Evolutionary conservation across 2,888 invertebrate genomes (phyloP).

Genomic region (Myathropa florea): DNA sequence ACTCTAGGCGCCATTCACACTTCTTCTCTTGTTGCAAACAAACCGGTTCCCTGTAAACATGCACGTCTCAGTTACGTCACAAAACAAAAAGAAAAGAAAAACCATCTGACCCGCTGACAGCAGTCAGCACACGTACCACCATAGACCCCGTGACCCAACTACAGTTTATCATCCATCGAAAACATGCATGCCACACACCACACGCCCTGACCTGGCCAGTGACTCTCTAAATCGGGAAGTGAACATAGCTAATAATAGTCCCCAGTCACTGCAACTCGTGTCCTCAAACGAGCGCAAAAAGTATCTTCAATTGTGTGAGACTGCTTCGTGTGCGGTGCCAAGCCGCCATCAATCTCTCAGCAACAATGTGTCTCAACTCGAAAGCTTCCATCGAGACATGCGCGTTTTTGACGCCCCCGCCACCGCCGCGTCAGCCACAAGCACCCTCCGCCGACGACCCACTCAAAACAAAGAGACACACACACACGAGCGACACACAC

Average conservation of each 20-base stretch:
- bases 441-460: not conserved
- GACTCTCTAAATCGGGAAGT: constrained; percentile 11
- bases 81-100: too few species aligned
- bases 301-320: not conserved
- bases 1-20: not conserved
- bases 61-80: not conserved
- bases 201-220: not conserved
- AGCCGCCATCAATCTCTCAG: not conserved
- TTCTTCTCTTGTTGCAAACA: not conserved
- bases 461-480: constrained; percentile 10
- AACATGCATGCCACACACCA: not conserved
- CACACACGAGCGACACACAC: not conserved
- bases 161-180: not conserved
- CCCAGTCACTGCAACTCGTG: constrained; percentile 18
- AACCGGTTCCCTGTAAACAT: not conserved
- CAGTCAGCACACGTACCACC: not conserved
- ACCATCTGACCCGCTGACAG: not conserved
- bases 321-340: not conserved
- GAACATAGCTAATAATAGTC: constrained; percentile 17
- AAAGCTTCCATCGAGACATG: constrained; percentile 46
- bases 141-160: not conserved
- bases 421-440: not conserved
- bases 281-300: constrained; percentile 1
- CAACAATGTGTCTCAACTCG: not conserved
- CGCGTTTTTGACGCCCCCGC: constrained; percentile 23